Base-by-base conservation (phyloP, 2,797 vertebrate species). In the Smutsia temminckii region DNA sequence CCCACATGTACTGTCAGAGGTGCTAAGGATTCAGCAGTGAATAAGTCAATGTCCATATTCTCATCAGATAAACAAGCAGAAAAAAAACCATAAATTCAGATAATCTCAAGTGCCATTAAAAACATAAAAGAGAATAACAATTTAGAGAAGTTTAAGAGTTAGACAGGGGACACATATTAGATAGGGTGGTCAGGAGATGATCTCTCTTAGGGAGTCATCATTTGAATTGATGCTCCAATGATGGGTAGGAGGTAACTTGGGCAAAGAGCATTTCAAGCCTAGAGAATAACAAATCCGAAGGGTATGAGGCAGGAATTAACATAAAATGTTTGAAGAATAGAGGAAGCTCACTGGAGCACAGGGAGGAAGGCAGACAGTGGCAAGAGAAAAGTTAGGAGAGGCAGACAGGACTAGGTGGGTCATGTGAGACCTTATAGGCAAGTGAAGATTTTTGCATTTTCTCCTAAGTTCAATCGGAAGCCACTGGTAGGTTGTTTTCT, bases 51-150 rank as follows among this genome's bases (percentile, higher is more conserved):
- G 12, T 32, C n/a, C 13, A 0, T 69, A 46, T 2, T 69, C n/a
- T 92, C 32, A 80, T 74, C 34, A 84, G 51, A 63, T 66, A 78
- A 79, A 34, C 3, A 87, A 46, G 2, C 17, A 83, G n/a, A 93
- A 68, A 20, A 49, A 68, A 23, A 55, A 34, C 8, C 66, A 53
- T 68, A 86, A 68, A 59, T 89, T 94, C 46, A 57, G 20, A 59
- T 55, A 40, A 80, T 8, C 3, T 46, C 17, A 72, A 85, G 1
- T 40, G 12, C 8, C n/a, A 40, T 32, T 4, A 72, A 59, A 37
- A 89, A 63, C 79, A 51, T 20, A 34, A 59, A 85, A 85, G 21
- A 71, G 9, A 91, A 68, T 40, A 87, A 49, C 17, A 81, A n/a
- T 12, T 17, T 4, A 79, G 2, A 61, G 46, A 49, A 53, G 8